phyloP scores from a whole-genome alignment of 37 sponge, comb jelly and placozoan species.

The Chondrosia reniformis region DNA sequence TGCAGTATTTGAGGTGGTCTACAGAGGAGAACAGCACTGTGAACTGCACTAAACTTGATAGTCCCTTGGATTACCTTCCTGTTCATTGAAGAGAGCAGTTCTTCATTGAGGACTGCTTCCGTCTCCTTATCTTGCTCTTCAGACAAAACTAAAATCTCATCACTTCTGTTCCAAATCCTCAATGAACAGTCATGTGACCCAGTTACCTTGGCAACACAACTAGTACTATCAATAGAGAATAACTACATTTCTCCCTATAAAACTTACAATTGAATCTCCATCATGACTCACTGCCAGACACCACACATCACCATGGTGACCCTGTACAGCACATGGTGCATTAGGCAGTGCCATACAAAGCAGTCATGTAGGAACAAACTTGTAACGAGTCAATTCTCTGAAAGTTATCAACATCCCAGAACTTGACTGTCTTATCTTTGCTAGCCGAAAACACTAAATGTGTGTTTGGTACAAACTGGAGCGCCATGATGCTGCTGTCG shows the following conservation, averaged over 20 bases:
- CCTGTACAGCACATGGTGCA: slow-evolving; percentile 13
- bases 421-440: slow-evolving; percentile 88
- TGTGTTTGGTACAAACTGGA: slow-evolving; percentile 86
- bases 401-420: slow-evolving; percentile 94
- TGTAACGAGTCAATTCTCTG: too few species aligned
- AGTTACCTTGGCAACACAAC: slow-evolving; percentile 54
- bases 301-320: slow-evolving; percentile 90
- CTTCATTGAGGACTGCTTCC: slow-evolving; percentile 64
- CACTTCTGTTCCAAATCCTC: slow-evolving; percentile 84
- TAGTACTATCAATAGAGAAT: not conserved
- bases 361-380: not conserved
- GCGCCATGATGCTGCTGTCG: slow-evolving; percentile 80
- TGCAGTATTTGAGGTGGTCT: too few species aligned
- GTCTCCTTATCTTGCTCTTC: slow-evolving; percentile 86
- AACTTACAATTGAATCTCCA: slow-evolving; percentile 81
- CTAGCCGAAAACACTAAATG: slow-evolving; percentile 92
- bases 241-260: too few species aligned
- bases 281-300: slow-evolving; percentile 80
- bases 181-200: slow-evolving; percentile 91
- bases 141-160: slow-evolving; percentile 79
- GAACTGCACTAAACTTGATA: too few species aligned
- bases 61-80: too few species aligned
- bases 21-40: too few species aligned
- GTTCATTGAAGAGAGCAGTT: too few species aligned
- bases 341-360: not conserved